Conservation (phyloP, 2,888 invertebrate species). For the Dione juno region DNA sequence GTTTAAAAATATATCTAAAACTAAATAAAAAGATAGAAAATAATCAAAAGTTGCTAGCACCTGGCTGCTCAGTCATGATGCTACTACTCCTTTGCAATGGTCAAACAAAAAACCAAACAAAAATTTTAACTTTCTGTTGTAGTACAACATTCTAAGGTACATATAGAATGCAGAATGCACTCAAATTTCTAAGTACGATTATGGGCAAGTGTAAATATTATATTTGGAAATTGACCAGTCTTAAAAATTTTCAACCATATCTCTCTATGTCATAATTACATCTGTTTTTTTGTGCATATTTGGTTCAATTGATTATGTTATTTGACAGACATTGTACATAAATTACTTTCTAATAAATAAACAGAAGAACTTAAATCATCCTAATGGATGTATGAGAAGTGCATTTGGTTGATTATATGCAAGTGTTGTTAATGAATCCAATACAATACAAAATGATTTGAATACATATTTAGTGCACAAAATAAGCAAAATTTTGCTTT, state of each 20-base stretch:
- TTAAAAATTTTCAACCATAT: conserved; percentile 3
- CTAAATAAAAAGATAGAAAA: conserved; percentile 73
- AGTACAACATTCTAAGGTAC: conserved; percentile 50
- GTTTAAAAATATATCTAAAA: conserved; percentile 70
- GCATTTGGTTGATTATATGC: conserved; percentile 13
- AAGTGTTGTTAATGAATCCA: conserved; percentile 4
- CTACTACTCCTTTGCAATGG: conserved; percentile 49
- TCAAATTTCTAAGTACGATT: conserved; percentile 21
- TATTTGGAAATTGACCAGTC: conserved; percentile 30
- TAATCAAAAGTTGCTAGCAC: conserved; percentile 55
- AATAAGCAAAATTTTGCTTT: conserved; percentile 3
- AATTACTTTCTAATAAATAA: conserved; percentile 24
- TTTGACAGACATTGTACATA: not conserved
- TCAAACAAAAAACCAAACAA: conserved; percentile 40
- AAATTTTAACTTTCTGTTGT: conserved; percentile 55
- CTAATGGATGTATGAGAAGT: not conserved
- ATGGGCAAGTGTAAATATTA: conserved; percentile 26
- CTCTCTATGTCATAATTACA: conserved; percentile 20
- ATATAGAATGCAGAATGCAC: conserved; percentile 34
- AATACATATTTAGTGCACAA: conserved; percentile 30
- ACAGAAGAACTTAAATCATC: conserved; percentile 5
- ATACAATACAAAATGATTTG: conserved; percentile 26
- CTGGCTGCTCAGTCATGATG: conserved; percentile 68
- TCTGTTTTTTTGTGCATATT: conserved; percentile 18
- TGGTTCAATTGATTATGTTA: conserved; percentile 21